Base-by-base conservation (phyloP, 2,797 vertebrate genomes). In the Muscicapa comitata region DNA sequence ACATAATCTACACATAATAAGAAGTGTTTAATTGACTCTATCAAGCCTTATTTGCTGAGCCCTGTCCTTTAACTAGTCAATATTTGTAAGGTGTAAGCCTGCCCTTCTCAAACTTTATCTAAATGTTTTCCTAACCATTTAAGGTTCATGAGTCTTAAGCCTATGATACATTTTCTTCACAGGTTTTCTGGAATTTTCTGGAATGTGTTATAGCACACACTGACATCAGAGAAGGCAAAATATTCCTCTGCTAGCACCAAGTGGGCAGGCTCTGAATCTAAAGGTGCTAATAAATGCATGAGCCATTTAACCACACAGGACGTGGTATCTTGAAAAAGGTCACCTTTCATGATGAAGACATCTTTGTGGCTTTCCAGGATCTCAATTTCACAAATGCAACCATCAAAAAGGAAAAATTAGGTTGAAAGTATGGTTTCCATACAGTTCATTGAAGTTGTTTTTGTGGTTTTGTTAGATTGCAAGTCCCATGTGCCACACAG, bases 61-160 rank as follows among this genome's bases (percentile, higher is more conserved):
- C 47, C 88, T 90, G 85, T 70, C 51, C 62, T 95, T 94, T 73
- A 93, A 16, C 19, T 76, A 94, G 82, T 93, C 94, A 95, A 82
- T 91, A 95, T 95, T 94, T 90, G 72, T 55, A 73, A 89, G 37
- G 53, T 75, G 33, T 75, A 90, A 90, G 45, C 43, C 70, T 87
- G 38, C 65, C 51, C 62, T 86, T 74, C 74, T 91, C 50, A 77
- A 70, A 43, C 16, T 54, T 84, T 72, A 79, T n/a, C 26, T 93
- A 78, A 86, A 78, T 31, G 29, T 72, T 88, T 95, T 80, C 67
- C 59, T 79, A 84, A 35, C 15, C 2, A 7, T 76, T 86, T 85
- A 51, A 62, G 23, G 35, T 53, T 88, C 35, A 35, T 40, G 23
- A 83, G 19, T 58, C 18, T 94, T 81, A 88, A 77, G 43, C 7